These are phyloP conservation scores for Chelonus formosanus DNA, from an alignment of 2,888 invertebrate genomes.

Conservation along the genomic window DNA sequence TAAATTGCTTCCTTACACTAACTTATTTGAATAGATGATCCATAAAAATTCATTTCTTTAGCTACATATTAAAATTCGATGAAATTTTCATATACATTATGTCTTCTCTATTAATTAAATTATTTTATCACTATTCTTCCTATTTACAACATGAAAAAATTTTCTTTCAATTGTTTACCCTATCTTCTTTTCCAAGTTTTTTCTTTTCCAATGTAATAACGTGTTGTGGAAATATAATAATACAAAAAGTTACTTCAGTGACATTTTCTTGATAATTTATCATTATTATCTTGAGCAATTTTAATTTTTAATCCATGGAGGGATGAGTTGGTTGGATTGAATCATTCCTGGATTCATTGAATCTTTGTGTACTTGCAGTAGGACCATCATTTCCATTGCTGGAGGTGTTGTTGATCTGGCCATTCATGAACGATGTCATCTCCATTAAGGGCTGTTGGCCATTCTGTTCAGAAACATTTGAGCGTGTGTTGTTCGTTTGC, in stretches of 20 bases:
- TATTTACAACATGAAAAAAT: neutral
- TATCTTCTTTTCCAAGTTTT: too few species aligned
- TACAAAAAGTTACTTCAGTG: too few species aligned
- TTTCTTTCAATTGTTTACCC: neutral
- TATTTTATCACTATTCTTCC: too few species aligned
- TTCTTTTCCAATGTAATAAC: too few species aligned
- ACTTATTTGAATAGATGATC: neutral
- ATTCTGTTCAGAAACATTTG: conserved; percentile 64
- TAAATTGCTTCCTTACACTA: conserved; percentile 34
- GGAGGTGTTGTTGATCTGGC: conserved; percentile 64
- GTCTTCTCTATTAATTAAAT: too few species aligned
- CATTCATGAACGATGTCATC: conserved; percentile 64
- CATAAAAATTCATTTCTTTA: too few species aligned
- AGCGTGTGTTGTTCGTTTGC: conserved; percentile 61
- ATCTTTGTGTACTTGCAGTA: conserved; percentile 47
- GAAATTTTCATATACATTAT: too few species aligned
- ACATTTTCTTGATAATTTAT: too few species aligned
- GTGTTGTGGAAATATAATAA: too few species aligned
- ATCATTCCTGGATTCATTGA: conserved; percentile 49
- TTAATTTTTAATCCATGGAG: conserved; percentile 5
- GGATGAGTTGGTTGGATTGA: conserved; percentile 16
- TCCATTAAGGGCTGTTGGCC: conserved; percentile 63
- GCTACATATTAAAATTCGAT: too few species aligned
- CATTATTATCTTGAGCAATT: too few species aligned
- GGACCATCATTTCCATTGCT: conserved; percentile 53